Evolutionary conservation across 1,140 invertebrate genomes (phyloP), one percentile per base, ranked within the genome.

Genomic region (Drosophila suzukii): DNA sequence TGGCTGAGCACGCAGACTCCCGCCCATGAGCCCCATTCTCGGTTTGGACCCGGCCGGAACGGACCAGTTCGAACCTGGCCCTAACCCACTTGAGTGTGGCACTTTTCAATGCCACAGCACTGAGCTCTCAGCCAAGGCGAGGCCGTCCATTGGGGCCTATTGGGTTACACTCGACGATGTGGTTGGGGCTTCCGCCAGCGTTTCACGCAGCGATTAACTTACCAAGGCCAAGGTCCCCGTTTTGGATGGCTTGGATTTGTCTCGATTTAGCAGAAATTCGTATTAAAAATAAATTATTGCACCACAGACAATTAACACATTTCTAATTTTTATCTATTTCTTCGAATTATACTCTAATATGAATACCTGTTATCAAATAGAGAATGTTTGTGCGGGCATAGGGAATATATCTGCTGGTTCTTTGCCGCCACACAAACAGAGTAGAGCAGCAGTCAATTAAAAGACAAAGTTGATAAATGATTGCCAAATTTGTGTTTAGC

Each of bases 191-290:
- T 86, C 83, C 83, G 83, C 72, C 60, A 53, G 50, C 38, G 11
- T 57, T 89, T 90, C 80, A 89, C 81, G 84, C 85, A 44, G 56
- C 74, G 62, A 89, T 89, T 89, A 81, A 78, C 51, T 90, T 89
- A 90, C 84, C 81, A 89, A 89, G 85, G 84, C 70, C 85, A 78
- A 84, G 80, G 84, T 49, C 47, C 17, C 3, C 1, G n/a, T 60
- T 20, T 13, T 11, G 10, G 24, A 38, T 0, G 1, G 5, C 7
- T 49, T 30, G 3, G 47, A 39, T 17, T 13, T 8, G 2, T 58
- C 36, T 62, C 20, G 15, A 30, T 24, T n/a, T 15, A 7, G 13
- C 11, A 32, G n/a, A 32, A 5, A 4, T 0, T 36, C 20, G 11
- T 59, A n/a, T 15, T 5, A 7, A 15, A 41, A 15, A 6, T 41